Base-by-base conservation (phyloP, 1,140 invertebrate species). In the Drosophila truncata region DNA sequence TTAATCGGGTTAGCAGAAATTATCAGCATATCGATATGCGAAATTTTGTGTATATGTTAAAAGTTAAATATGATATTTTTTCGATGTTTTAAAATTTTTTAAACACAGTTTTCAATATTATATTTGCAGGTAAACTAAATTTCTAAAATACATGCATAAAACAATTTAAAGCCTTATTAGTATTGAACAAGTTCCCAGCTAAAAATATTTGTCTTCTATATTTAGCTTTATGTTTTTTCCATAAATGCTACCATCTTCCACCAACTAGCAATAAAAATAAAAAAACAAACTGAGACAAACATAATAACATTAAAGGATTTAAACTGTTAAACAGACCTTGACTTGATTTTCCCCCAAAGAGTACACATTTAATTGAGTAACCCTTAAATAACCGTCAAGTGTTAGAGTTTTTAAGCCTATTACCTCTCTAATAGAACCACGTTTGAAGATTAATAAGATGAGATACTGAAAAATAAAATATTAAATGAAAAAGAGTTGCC, bases 321-420 rank as follows among this genome's bases (percentile, higher is more conserved):
- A 35, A 66, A 44, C 13, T 27, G 35, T 42, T 31, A 9, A 42
- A 27, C 62, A 52, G 66, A 66, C 46, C 33, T 2, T n/a, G 20
- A 66, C 1, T 20, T 66, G 11, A 29, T 66, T 52, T 44, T 2
- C n/a, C 18, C 49, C 0, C 23, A 14, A 16, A n/a, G 4, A 14
- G 49, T 11, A 16, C 7, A 10, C n/a, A 27, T 20, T 47, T 23
- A 14, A 25, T 11, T 27, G 7, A 1, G 1, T 47, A 71, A 71
- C 69, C 46, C 55, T 50, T 67, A 67, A 46, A 58, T 70, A 78
- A 74, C 49, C 58, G 33, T 69, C 29, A 84, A 88, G 54, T 78
- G 78, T 61, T 79, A 71, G 61, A 70, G 65, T 78, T 84, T 77
- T 78, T 84, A 90, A 88, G 74, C 85, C 74, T 70, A 82, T 88